Conservation (phyloP, 2,888 invertebrate genomes). For the Sesia bembeciformis region DNA sequence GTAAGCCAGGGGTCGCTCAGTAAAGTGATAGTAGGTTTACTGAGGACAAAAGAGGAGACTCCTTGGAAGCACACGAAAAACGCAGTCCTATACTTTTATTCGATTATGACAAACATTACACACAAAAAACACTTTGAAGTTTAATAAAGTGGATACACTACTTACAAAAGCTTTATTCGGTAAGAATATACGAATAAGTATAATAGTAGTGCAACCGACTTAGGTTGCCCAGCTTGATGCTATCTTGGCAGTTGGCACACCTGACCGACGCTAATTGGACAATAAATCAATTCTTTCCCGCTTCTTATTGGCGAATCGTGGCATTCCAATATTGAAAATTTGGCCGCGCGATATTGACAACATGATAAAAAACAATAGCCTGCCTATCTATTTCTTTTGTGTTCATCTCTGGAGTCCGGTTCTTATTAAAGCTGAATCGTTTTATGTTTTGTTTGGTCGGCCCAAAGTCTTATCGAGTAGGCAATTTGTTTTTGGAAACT, state of each 20-base stretch:
- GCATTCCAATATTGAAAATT: slow-evolving; percentile 75
- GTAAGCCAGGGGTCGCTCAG: too few relatives aligned
- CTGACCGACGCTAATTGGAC: slow-evolving; percentile 75
- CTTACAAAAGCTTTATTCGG: too few relatives aligned
- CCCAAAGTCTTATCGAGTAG: slow-evolving; percentile 63
- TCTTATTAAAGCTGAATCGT: slow-evolving; percentile 66
- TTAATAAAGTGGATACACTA: too few relatives aligned
- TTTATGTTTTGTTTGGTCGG: slow-evolving; percentile 48
- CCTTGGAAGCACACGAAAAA: too few relatives aligned
- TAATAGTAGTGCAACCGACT: slow-evolving; percentile 60
- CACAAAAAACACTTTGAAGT: too few relatives aligned
- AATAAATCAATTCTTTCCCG: slow-evolving; percentile 75
- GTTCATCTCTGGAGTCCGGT: slow-evolving; percentile 65
- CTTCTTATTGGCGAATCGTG: slow-evolving; percentile 74
- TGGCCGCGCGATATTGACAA: slow-evolving; percentile 74
- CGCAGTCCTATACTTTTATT: too few relatives aligned
- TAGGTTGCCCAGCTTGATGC: slow-evolving; percentile 70
- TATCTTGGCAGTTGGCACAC: slow-evolving; percentile 75
- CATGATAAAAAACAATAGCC: slow-evolving; percentile 72
- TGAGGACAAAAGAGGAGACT: too few relatives aligned
- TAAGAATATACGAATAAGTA: too few relatives aligned
- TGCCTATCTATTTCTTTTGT: slow-evolving; percentile 72
- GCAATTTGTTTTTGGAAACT: slow-evolving; percentile 70
- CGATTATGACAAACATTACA: too few relatives aligned
- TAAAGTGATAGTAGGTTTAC: too few relatives aligned